Base-by-base conservation (phyloP, 2,113 vertebrate species). In the Nesogale talazaci region DNA sequence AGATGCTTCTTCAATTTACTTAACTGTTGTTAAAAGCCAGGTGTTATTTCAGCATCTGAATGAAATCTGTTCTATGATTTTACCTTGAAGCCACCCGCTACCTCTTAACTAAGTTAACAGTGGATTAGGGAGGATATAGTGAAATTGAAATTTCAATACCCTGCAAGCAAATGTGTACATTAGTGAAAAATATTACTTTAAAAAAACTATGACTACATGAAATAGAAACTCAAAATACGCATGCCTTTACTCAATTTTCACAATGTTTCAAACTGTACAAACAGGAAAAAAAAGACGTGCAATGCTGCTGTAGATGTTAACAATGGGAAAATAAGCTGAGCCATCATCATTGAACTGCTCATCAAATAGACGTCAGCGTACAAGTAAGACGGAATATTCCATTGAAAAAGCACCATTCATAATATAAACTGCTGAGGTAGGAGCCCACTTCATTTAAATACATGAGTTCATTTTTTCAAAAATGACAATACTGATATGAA, bases 1-100 rank as follows among this genome's bases (percentile, higher is more conserved):
- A 93, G 92, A 89, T 0, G 1, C 46, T 76, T 89, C 79, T 95
- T 96, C 1, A 29, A 78, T 96, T 93, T 70, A 19, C 56, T 88
- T 94, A 95, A 80, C 27, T 63, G 77, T 61, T 91, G 78, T 92
- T 97, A 97, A 92, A 92, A 97, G 91, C 75, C 95, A 97, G 94
- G 29, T 94, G 59, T 94, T 97, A 96, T 95, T 95, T 87, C 93
- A 96, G 96, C 94, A 97, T 96, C 94, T 97, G 94, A 67, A 95
- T 80, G 75, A 87, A 95, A 86, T 92, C 36, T 89, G 65, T 90
- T 97, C 7, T 94, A 95, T 77, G 94, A 86, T 75, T 78, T 94
- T 94, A 94, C 91, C 59, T 90, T 90, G 93, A 83, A 90, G 20
- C 97, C 95, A 97, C 88, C 23, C 93, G 87, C 83, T n/a, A 81